Conservation (phyloP, 92 coral and sea anemone species). For the Epizoanthus ramosus region DNA sequence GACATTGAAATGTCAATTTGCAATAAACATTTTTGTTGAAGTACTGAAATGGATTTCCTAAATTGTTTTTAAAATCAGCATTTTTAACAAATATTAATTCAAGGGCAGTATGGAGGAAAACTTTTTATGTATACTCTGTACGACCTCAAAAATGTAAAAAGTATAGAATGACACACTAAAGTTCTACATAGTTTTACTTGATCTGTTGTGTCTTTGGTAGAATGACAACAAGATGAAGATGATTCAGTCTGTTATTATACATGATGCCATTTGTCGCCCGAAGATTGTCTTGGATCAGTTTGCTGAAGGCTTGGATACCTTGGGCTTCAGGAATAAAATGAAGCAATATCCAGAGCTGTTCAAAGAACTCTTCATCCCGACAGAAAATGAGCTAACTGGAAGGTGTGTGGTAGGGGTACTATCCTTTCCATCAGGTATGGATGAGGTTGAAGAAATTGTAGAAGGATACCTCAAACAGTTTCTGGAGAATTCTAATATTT, state of each 20-base stretch:
- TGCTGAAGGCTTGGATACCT: constrained; percentile 31
- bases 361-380: not conserved
- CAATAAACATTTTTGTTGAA: too few species aligned
- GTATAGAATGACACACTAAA: too few species aligned
- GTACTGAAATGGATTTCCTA: too few species aligned
- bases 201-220: constrained; percentile 8
- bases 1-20: too few species aligned
- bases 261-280: constrained; percentile 19
- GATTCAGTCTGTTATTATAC: constrained; percentile 3
- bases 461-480: constrained; percentile 9
- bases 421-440: not conserved
- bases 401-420: not conserved
- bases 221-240: constrained; percentile 38
- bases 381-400: not conserved
- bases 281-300: constrained; percentile 16
- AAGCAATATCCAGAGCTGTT: constrained; percentile 16
- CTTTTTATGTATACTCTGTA: too few species aligned
- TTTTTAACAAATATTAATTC: too few species aligned
- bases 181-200: not conserved
- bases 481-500: not conserved
- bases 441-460: not conserved
- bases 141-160: too few species aligned
- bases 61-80: too few species aligned
- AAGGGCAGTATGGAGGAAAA: too few species aligned
- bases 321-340: constrained; percentile 27